These are phyloP conservation scores for Myiozetetes cayanensis DNA, from an alignment of 2,113 vertebrate species.

Conservation along the genomic window DNA sequence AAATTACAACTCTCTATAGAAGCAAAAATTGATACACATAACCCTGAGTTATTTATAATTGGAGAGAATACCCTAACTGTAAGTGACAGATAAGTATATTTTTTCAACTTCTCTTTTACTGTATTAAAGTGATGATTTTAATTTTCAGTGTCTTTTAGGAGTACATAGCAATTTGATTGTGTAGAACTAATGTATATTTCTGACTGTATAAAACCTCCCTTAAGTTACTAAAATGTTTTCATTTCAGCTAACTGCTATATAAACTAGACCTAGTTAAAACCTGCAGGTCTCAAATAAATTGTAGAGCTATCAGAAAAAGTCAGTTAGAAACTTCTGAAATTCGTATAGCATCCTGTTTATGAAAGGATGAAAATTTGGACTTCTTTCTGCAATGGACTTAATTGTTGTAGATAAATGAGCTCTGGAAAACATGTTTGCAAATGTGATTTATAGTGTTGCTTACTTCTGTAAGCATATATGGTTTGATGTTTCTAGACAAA, in stretches of 20 bases:
- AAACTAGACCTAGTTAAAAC: background rate
- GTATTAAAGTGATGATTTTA: background rate
- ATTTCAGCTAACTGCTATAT: background rate
- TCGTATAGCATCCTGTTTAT: background rate
- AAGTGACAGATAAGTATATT: conserved; percentile 16
- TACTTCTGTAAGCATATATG: background rate
- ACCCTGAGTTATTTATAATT: conserved; percentile 81
- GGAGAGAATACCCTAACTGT: conserved; percentile 78
- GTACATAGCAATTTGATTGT: background rate
- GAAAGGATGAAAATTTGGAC: background rate
- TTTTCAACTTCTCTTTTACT: background rate
- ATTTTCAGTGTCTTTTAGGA: background rate
- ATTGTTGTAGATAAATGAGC: background rate
- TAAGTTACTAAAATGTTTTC: background rate
- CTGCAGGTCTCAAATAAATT: background rate
- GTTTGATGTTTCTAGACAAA: background rate
- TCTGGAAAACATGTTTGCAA: background rate
- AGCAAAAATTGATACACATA: conserved; percentile 76
- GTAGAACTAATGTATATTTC: background rate
- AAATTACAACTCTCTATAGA: conserved; percentile 74
- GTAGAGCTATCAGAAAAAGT: background rate
- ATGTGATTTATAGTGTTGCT: background rate
- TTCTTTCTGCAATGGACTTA: background rate
- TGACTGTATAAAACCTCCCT: background rate
- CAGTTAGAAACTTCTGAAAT: background rate